Percentiles rank a stretch among this genome's conserved stretches.
Conservation (phyloP, 2,113 vertebrate species). For the Eurystomus gularis region DNA sequence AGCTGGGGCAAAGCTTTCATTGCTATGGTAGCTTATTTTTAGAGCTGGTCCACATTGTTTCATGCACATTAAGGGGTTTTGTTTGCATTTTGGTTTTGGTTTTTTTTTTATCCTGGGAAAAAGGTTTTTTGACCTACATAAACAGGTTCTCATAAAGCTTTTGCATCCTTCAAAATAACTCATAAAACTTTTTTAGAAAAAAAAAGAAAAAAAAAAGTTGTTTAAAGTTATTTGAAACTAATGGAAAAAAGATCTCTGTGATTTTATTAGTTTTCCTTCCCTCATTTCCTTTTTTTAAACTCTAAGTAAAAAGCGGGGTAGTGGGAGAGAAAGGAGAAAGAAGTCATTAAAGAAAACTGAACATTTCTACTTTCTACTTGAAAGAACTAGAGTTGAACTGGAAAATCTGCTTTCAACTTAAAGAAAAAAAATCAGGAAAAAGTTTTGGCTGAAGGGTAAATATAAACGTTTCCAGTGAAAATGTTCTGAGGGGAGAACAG, state of each 20-base stretch:
- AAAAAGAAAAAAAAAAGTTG: neutral
- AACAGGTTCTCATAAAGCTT: slow-evolving; percentile 5
- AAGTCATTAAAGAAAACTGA: neutral
- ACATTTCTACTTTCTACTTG: slow-evolving; percentile 18
- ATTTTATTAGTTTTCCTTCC: slow-evolving; percentile 35
- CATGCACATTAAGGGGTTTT: neutral
- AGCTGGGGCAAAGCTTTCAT: neutral
- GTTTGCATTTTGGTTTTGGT: neutral
- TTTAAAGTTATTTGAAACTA: slow-evolving; percentile 19
- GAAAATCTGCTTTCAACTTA: slow-evolving; percentile 35
- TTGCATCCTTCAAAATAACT: slow-evolving; percentile 15
- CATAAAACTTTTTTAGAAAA: neutral
- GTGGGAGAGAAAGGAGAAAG: neutral
- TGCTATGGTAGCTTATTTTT: neutral
- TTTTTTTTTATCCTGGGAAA: neutral
- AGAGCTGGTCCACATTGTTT: neutral
- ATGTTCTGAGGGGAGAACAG: neutral
- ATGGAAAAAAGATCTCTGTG: neutral
- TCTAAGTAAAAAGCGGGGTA: slow-evolving; percentile 8
- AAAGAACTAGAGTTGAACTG: slow-evolving; percentile 38
- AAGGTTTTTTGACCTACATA: slow-evolving; percentile 34
- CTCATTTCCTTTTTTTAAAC: neutral
- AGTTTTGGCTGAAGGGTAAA: slow-evolving; percentile 42
- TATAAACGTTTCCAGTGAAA: neutral
- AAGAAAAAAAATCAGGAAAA: neutral